phyloP scores from a whole-genome alignment of 2,888 invertebrate species.

The Drosophila meridionalis region DNA sequence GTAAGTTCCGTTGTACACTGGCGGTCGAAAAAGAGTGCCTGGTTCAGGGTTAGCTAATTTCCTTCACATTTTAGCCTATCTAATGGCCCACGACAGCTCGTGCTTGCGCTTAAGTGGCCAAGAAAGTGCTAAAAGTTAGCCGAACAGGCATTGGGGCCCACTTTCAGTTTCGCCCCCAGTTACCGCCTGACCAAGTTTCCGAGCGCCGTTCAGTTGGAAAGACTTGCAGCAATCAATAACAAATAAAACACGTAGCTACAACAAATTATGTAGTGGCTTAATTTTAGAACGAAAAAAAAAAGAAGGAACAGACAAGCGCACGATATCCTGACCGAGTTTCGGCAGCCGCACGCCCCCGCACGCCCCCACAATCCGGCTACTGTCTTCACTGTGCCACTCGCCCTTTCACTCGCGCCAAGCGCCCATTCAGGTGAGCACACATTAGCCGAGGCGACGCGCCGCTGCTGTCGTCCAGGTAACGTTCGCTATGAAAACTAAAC shows the following conservation, averaged over 20 bases:
- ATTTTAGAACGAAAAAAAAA: slow-evolving; percentile 60
- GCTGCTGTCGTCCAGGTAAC: slow-evolving; percentile 72
- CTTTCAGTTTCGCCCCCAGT: neutral
- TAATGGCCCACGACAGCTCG: slow-evolving; percentile 4
- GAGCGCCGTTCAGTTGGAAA: slow-evolving; percentile 50
- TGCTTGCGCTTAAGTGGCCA: slow-evolving; percentile 13
- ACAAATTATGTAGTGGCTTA: slow-evolving; percentile 66
- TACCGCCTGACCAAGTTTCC: slow-evolving; percentile 14
- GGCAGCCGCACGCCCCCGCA: slow-evolving; percentile 23
- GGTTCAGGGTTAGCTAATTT: neutral
- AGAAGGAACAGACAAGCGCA: slow-evolving; percentile 51
- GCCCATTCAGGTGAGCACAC: slow-evolving; percentile 56
- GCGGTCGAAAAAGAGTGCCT: slow-evolving; percentile 44
- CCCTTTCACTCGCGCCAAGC: slow-evolving; percentile 1
- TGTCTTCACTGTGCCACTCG: slow-evolving; percentile 3
- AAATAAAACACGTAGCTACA: slow-evolving; percentile 52
- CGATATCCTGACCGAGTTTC: slow-evolving; percentile 71
- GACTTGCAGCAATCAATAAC: slow-evolving; percentile 68
- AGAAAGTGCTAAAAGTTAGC: slow-evolving; percentile 23
- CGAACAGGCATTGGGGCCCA: neutral
- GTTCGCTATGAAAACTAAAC: slow-evolving; percentile 80
- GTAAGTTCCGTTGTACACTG: slow-evolving; percentile 37
- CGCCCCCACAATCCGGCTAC: slow-evolving; percentile 10
- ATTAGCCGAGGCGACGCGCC: slow-evolving; percentile 41
- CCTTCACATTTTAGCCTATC: neutral